Conservation (phyloP, 2,113 vertebrate genomes). For the Scopus umbretta region DNA sequence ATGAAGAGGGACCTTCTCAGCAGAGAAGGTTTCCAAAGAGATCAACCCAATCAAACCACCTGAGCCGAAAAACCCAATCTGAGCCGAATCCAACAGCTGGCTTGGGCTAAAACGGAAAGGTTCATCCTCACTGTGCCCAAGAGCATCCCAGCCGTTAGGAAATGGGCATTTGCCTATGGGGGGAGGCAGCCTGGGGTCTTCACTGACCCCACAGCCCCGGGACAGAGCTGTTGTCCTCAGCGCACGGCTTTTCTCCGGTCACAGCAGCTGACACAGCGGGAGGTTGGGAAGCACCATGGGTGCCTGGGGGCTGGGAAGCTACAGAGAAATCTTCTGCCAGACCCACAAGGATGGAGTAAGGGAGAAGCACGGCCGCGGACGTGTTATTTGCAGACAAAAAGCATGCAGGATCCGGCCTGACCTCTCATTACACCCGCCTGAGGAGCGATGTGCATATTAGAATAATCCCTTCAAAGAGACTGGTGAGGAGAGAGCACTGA, state of each 20-base stretch:
- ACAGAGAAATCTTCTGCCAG: neutral
- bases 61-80: accelerated
- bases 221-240: neutral
- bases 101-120: neutral
- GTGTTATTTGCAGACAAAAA: neutral
- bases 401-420: neutral
- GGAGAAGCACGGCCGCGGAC: neutral
- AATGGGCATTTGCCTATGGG: accelerated
- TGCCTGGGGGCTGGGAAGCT: neutral
- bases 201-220: accelerated
- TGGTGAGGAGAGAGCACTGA: neutral
- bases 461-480: slow-evolving; percentile 42
- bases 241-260: accelerated
- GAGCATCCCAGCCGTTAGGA: neutral
- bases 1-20: neutral
- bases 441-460: neutral
- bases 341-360: neutral
- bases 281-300: neutral
- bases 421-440: neutral
- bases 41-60: neutral
- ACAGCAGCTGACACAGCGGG: neutral
- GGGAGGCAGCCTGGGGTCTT: neutral
- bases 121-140: neutral
- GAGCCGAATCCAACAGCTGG: accelerated
- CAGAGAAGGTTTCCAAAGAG: neutral